A percentile compares a stretch with the other conserved stretches of the same genome.
phyloP scores from a whole-genome alignment of 2,888 invertebrate genomes.

The Pristionchus fissidentatus region DNA sequence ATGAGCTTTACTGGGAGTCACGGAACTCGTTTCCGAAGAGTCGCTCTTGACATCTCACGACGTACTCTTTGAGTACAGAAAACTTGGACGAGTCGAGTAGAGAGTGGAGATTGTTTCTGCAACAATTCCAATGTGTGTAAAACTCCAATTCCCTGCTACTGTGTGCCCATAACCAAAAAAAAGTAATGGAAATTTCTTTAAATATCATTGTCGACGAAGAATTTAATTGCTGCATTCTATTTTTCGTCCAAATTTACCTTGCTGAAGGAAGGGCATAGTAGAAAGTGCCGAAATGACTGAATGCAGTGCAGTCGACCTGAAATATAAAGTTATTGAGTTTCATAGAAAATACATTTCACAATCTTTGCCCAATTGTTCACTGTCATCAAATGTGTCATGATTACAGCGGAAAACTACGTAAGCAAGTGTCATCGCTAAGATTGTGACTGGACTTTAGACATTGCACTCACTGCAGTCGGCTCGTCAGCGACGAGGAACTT shows the following conservation, averaged over 20 bases:
- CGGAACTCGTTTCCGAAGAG: constrained; percentile 10
- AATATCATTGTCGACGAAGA: no score
- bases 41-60: neutral
- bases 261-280: no score
- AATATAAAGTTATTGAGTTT: no score
- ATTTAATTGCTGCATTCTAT: no score
- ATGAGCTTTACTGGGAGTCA: neutral
- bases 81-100: neutral
- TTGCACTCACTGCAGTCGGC: constrained; percentile 84
- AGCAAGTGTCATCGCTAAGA: neutral
- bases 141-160: no score
- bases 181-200: no score
- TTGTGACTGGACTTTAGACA: neutral
- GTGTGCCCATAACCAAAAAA: no score
- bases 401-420: neutral
- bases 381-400: neutral
- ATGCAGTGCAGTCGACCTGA: no score
- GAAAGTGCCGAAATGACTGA: no score
- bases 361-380: neutral
- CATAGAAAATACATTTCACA: no score
- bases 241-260: no score
- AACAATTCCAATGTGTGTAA: neutral
- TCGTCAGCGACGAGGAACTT: constrained; percentile 96
- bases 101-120: neutral
- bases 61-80: neutral